phyloP scores from a whole-genome alignment of 2,113 vertebrate species.

The Echinops telfairi region DNA sequence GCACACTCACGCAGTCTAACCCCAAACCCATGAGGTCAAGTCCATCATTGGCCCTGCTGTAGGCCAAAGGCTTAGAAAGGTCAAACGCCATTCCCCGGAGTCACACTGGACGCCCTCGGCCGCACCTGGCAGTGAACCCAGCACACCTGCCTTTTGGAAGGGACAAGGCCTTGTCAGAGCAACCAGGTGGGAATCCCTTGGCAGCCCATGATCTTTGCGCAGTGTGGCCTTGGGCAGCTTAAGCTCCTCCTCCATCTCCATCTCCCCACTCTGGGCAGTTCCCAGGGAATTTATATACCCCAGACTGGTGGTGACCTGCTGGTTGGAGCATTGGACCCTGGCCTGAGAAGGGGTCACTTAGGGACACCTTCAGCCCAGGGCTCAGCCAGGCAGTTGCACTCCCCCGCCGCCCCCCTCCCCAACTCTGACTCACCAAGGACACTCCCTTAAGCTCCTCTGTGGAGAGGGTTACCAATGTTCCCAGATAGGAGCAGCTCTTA shows the following conservation, averaged over 20 bases:
- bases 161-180: background rate
- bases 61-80: background rate
- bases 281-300: background rate
- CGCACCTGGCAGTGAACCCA: background rate
- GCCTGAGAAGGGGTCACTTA: no score
- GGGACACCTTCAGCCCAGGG: no score
- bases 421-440: background rate
- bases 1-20: no score
- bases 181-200: background rate
- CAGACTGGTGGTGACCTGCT: background rate
- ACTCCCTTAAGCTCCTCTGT: background rate
- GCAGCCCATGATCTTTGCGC: no score
- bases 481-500: constrained; percentile 13
- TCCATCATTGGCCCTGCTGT: background rate
- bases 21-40: background rate
- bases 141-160: background rate
- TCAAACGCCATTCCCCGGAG: background rate
- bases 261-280: background rate
- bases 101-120: background rate
- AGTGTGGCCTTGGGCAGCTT: background rate
- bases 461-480: background rate
- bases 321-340: background rate
- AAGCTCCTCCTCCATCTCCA: background rate
- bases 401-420: background rate
- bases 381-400: background rate